Base-by-base conservation (phyloP, 2,113 vertebrate species). In the Leucosticte australis region DNA sequence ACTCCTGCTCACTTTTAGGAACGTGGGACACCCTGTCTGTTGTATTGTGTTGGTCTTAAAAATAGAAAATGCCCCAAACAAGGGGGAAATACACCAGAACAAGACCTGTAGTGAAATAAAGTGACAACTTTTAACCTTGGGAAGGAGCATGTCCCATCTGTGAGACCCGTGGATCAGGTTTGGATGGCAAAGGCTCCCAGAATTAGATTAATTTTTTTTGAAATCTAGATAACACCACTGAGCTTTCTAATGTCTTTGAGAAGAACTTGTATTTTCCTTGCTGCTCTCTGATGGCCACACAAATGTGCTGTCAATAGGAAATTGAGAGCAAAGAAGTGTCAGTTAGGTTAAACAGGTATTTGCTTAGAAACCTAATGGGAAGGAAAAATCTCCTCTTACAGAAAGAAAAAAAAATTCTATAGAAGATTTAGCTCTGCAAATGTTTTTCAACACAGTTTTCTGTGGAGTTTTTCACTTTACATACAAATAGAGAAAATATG, bases 311-410 rank as follows among this genome's bases (percentile, higher is more conserved):
- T 83, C 70, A 83, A 26, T 13, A 56, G 41, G n/a, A 84, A 75
- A 85, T 7, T 5, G 6, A 80, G 15, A 2, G 3, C 44, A 88
- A 76, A 76, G 69, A 60, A 90, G 44, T 0, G 0, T 13, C 8
- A 82, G 21, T 83, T 73, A 22, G 10, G 28, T 57, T 55, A n/a
- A 82, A 90, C 84, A 56, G 9, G 8, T 63, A 39, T 76, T 90
- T 90, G 33, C 47, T 69, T 33, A 65, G 63, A 86, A 92, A 85
- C 8, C 8, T 28, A 70, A 21, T 27, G n/a, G n/a, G 39, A 88
- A 57, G 20, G 9, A 90, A 33, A 80, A 83, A 46, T 62, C 31
- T 92, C 13, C 17, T 70, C n/a, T 57, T 62, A 42, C 27, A 87
- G 44, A 68, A 79, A 69, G 53, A 65, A 83, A 70, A 42, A 0